Conservation (phyloP, 2,113 vertebrate species). For the Nesogale talazaci region DNA sequence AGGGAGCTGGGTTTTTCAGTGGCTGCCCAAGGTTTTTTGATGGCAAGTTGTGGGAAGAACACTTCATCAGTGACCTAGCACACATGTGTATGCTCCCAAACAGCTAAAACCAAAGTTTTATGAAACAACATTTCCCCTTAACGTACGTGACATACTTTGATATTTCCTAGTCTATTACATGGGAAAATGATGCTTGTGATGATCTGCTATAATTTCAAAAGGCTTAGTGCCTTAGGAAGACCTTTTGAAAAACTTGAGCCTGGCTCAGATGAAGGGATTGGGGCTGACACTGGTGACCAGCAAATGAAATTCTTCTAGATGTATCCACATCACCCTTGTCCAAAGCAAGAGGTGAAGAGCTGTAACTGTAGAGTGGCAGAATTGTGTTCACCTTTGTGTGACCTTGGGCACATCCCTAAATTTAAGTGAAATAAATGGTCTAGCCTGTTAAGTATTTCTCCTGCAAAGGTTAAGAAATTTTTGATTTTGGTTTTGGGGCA, state of each 20-base stretch:
- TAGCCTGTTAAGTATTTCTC: no score
- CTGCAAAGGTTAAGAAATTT: background rate
- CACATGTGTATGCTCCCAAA: no score
- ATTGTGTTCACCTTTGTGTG: background rate
- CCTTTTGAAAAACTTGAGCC: background rate
- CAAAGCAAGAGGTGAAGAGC: background rate
- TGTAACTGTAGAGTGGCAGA: no score
- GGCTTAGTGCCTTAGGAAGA: background rate
- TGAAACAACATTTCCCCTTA: background rate
- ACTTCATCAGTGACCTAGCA: no score
- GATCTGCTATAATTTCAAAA: background rate
- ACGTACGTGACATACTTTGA: background rate
- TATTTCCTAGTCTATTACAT: background rate
- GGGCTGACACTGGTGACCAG: background rate
- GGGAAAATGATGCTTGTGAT: background rate
- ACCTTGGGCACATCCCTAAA: background rate
- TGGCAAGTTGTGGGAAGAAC: background rate
- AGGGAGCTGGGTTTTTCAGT: no score
- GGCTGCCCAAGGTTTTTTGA: background rate
- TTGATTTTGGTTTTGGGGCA: no score
- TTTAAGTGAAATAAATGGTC: background rate
- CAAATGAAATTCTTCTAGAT: background rate
- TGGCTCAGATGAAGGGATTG: background rate
- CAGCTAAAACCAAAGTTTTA: no score
- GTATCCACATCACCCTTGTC: background rate